These are phyloP conservation scores for Acipenser ruthenus DNA, from an alignment of 2,797 vertebrate species.

Conservation along the genomic window DNA sequence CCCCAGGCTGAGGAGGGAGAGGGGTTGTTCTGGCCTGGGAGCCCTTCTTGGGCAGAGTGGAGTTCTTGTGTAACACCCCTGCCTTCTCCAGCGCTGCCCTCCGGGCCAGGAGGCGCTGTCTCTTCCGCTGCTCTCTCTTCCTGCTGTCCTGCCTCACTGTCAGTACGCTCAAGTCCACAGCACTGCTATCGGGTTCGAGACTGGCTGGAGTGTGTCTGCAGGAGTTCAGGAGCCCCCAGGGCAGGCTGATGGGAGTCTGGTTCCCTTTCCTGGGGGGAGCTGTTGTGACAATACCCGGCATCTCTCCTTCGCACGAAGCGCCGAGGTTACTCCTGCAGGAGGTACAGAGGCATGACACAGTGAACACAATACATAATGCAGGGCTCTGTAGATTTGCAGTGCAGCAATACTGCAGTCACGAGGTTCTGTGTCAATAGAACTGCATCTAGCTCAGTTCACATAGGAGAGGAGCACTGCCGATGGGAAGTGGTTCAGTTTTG, in stretches of 20 bases:
- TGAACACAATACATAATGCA: too few relatives aligned
- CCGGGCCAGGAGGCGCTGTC: constrained; percentile 4
- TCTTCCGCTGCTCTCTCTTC: not conserved
- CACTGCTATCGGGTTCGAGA: not conserved
- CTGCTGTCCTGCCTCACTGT: not conserved
- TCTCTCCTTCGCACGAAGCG: not conserved
- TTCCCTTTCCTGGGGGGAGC: not conserved
- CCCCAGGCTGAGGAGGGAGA: constrained; percentile 14
- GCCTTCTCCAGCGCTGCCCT: constrained; percentile 4
- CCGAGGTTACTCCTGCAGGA: constrained; percentile 2
- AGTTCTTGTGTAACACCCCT: constrained; percentile 1
- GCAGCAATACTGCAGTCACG: too few relatives aligned
- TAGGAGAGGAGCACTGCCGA: too few relatives aligned
- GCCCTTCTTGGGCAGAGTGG: not conserved
- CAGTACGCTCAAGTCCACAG: too few relatives aligned
- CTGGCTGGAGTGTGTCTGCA: not conserved
- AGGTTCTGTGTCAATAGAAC: too few relatives aligned
- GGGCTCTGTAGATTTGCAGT: too few relatives aligned
- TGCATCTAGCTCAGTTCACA: too few relatives aligned
- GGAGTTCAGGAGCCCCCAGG: not conserved
- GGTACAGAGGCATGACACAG: not conserved
- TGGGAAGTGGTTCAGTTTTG: too few relatives aligned
- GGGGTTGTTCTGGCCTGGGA: constrained; percentile 13
- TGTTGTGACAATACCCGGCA: constrained; percentile 7
- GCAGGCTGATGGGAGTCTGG: not conserved